phyloP scores from a whole-genome alignment of 2,797 vertebrate species.

The Enteromius radiatus region DNA sequence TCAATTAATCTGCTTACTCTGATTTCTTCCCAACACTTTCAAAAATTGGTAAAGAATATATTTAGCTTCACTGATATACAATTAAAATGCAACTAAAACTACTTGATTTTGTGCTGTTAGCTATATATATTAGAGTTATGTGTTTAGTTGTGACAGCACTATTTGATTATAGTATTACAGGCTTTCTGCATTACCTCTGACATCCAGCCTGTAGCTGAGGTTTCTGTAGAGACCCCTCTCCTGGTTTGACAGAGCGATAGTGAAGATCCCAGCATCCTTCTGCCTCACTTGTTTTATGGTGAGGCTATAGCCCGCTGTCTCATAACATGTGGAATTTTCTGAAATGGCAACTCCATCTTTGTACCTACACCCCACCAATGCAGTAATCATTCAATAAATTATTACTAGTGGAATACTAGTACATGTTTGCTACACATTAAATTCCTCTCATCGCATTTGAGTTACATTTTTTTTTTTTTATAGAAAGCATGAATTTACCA shows the following conservation, averaged over 20 bases:
- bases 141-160: neutral
- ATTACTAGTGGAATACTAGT: neutral
- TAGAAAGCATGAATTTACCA: slow-evolving; percentile 76
- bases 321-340: slow-evolving; percentile 81
- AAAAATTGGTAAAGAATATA: neutral
- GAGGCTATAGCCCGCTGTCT: slow-evolving; percentile 72
- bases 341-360: slow-evolving; percentile 82
- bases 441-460: neutral
- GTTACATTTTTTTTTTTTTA: neutral
- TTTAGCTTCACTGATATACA: neutral
- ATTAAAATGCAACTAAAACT: neutral
- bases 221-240: slow-evolving; percentile 76
- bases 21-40: neutral
- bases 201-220: slow-evolving; percentile 83
- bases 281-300: slow-evolving; percentile 78
- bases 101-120: neutral
- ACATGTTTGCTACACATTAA: neutral
- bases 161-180: neutral
- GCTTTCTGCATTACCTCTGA: slow-evolving; percentile 79
- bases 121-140: neutral
- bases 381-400: neutral
- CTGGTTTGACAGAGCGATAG: slow-evolving; percentile 78
- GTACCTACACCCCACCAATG: slow-evolving; percentile 75
- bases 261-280: slow-evolving; percentile 84
- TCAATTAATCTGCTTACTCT: neutral